Evolutionary conservation across 2,888 invertebrate genomes (phyloP).

Genomic region (Sinelater perroti): DNA sequence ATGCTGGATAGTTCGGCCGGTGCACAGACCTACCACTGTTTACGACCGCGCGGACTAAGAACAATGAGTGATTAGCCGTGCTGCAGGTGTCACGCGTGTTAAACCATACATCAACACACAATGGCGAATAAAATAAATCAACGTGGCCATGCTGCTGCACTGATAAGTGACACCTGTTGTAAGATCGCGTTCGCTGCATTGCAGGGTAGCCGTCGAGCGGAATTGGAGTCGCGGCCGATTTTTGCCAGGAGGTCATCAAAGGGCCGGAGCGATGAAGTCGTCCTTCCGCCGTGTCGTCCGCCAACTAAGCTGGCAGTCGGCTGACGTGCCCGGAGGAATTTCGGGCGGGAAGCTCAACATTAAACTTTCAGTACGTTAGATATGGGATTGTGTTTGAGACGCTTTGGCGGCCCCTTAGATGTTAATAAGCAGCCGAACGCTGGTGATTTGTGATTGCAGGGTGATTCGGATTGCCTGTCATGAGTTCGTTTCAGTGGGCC

Average conservation of each 20-base stretch:
- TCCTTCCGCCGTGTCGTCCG: no score
- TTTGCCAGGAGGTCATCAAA: no score
- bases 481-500: slow-evolving; percentile 48
- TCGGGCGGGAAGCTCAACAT: background rate
- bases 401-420: slow-evolving; percentile 28
- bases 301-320: no score
- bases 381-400: slow-evolving; percentile 8
- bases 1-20: background rate
- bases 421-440: slow-evolving; percentile 44
- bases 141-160: slow-evolving; percentile 21
- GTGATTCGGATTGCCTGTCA: slow-evolving; percentile 49
- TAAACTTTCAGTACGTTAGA: slow-evolving; percentile 2
- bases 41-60: slow-evolving; percentile 23
- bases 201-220: no score
- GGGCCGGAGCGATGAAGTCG: no score
- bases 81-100: slow-evolving; percentile 38
- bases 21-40: slow-evolving; percentile 21
- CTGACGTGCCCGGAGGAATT: no score
- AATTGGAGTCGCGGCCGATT: no score
- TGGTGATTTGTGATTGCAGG: slow-evolving; percentile 47
- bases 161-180: slow-evolving; percentile 35
- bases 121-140: slow-evolving; percentile 38
- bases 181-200: slow-evolving; percentile 8
- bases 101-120: slow-evolving; percentile 37
- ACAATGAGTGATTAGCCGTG: slow-evolving; percentile 35